Evolutionary conservation across 2,888 invertebrate species (phyloP), one percentile per base, ranked within the genome.

Genomic region (Lithophane socia): DNA sequence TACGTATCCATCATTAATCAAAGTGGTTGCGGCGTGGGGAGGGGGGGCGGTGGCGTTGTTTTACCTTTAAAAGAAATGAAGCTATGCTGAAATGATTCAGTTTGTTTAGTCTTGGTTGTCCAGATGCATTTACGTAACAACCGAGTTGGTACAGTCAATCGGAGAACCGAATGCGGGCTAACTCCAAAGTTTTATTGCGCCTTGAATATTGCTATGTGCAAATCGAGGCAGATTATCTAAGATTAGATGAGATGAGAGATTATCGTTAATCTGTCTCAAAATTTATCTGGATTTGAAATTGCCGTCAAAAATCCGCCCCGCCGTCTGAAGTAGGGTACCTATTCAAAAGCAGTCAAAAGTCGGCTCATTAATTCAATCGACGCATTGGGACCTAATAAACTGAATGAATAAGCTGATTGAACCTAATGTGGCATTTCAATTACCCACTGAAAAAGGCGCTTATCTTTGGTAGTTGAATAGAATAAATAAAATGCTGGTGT

Each of bases 401-500:
- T 42, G 7, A 67, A 42, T n/a, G 2, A 63, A 47, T 52, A 44
- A 64, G 1, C n/a, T 64, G 47, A 52, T 24, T 44, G 7, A 64
- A 64, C 13, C 2, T 12, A 74, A 44, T 65, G 58, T 75, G 18
- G 10, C 18, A 44, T 60, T 75, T 58, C 9, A 65, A 75, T 65
- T 21, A 52, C 44, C 12, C 10, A 18, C 47, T 29, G 12, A 12
- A 56, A 68, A 60, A 37, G 2, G 0, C 52, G 12, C 10, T 66
- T 84, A 61, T 56, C 5, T 44, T 60, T 5, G 18, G 24, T 18
- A 16, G 16, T 54, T 42, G n/a, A 60, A 69, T 29, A 49, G 18
- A 61, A 84, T 79, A 79, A 80, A 66, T 79, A 66, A 79, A 84
- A 65, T 21, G 66, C 65, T 67, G 58, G 61, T 61, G 44, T 81